Base-by-base conservation (phyloP, 2,797 vertebrate genomes). In the Meda fulgida region DNA sequence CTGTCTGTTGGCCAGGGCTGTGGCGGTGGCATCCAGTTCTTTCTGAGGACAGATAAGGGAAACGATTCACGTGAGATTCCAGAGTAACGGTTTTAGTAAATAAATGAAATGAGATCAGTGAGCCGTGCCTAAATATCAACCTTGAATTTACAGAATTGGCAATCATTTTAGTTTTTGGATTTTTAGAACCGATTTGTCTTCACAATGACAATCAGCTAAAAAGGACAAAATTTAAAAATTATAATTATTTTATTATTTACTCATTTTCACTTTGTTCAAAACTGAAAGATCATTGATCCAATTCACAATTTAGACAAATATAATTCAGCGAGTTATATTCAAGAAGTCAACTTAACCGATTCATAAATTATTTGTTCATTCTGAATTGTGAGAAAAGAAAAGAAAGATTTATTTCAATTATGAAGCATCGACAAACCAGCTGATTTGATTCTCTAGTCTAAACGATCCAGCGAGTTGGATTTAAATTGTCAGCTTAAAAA, bases 1-100 rank as follows among this genome's bases (percentile, higher is more conserved):
- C 95, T 99, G 98, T 95, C 98, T 96, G 95, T 98, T 99, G 85
- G 98, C 97, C 94, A 99, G 96, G 91, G 97, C 96, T 38, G 94
- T 94, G 93, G 95, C 94, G 83, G 95, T 95, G 91, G 94, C 91
- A 60, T 96, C 95, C 87, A 96, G 92, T 91, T 96, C 95, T 95
- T 94, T 96, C 95, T 96, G 95, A 94, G 78, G 67, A 86, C 16
- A 87, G 36, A 88, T 71, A 88, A 60, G 72, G 67, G 76, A 76
- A 51, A 36, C 23, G 36, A 14, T 34, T 72, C 3, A 23, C 16
- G 5, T 67, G 19, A 80, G 78, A 26, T n/a, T 48, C 9, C 16
- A 69, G 26, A 63, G 21, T 14, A 83, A 53, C 6, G 5, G 10
- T 51, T 65, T 51, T 21, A 16, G 63, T 48, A 77, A 23, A 66